phyloP scores from a whole-genome alignment of 1,140 invertebrate species.

The Drosophila paulistorum region DNA sequence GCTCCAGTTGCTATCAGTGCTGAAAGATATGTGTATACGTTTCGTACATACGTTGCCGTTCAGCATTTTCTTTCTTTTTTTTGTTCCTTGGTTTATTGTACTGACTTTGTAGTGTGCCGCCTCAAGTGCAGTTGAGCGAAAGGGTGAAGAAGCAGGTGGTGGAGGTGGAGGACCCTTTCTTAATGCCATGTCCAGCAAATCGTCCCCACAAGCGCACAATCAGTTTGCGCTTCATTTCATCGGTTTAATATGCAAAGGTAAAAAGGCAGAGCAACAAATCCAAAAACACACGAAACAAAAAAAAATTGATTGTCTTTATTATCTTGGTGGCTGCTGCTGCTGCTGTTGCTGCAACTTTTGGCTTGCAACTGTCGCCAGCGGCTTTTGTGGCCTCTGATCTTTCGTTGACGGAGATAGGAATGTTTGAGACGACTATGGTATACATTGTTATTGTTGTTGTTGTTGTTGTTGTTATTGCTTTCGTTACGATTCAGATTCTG shows the following conservation, averaged over 20 bases:
- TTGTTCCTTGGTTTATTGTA: constrained; percentile 13
- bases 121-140: constrained; percentile 35
- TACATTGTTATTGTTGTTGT: not conserved
- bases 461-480: constrained; percentile 11
- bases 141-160: constrained; percentile 35
- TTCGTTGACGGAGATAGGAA: constrained; percentile 13
- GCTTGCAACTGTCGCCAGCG: constrained; percentile 27
- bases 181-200: constrained; percentile 70
- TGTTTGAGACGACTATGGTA: constrained; percentile 13
- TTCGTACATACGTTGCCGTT: constrained; percentile 49
- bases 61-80: constrained; percentile 33
- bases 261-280: not conserved
- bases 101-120: constrained; percentile 48
- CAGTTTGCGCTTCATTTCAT: constrained; percentile 75
- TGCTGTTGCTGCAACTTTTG: constrained; percentile 8
- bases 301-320: constrained; percentile 71
- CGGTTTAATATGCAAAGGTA: constrained; percentile 53
- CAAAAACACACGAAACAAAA: constrained; percentile 16
- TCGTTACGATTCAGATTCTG: not conserved
- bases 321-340: constrained; percentile 30
- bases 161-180: constrained; percentile 12
- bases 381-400: constrained; percentile 20
- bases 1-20: constrained; percentile 63
- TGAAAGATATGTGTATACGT: constrained; percentile 35
- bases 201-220: constrained; percentile 55